Evolutionary conservation across 2,113 vertebrate species (phyloP), one percentile per base, ranked within the genome.

Genomic region (Morphnarchus princeps): DNA sequence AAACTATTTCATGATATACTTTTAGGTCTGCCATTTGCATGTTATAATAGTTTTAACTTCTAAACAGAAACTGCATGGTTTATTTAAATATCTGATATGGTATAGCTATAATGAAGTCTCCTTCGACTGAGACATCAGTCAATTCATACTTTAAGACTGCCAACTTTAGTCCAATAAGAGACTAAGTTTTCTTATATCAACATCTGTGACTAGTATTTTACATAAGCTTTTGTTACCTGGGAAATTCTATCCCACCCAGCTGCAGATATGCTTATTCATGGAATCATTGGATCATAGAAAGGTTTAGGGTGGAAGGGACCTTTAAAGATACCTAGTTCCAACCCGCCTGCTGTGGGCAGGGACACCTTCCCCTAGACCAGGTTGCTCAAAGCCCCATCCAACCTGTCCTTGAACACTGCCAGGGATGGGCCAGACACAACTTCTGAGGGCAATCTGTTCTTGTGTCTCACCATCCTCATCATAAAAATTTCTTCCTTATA

Each of bases 311-410:
- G 17, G 34, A 92, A 78, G 8, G 4, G 15, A 45, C 15, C 6
- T 63, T 55, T 43, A 36, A 70, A 65, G 31, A 40, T 13, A 32
- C n/a, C 3, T 54, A 50, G 31, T 70, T 66, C 32, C 29, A 78
- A 38, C 4, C 3, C 4, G 6, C 29, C 17, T 47, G 4, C 38
- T 7, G 1, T 57, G 7, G 10, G 8, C 40, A 57, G 32, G 11
- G 11, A 40, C 16, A 61, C 14, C 62, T 77, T 84, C 45, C 7
- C 34, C 21, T 36, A 45, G 9, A 71, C 11, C 17, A 52, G 3
- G 10, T 47, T 52, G 16, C 31, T 77, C 36, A 61, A 89, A 88
- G 10, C 11, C 17, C 58, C 34, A 28, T 82, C 20, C 47, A 82
- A 36, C 18, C 21, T 52, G 80, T 16, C 11, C 34, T 45, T 26